Conservation (phyloP, 2,888 invertebrate species). For the Sylvicola cinctus region DNA sequence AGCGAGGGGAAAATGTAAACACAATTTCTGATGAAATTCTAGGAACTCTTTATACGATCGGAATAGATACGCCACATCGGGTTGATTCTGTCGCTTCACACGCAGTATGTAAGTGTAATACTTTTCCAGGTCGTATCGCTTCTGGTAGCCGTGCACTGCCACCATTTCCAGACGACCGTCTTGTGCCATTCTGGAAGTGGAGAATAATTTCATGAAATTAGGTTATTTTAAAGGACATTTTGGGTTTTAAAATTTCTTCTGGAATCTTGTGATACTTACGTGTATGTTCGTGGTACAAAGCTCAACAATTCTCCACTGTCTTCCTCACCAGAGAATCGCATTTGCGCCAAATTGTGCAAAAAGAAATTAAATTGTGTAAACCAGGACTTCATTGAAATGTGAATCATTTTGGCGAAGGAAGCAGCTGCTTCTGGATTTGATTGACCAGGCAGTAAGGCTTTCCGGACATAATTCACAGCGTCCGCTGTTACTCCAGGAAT, state of each 20-base stretch:
- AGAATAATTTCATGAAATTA: conserved; percentile 5
- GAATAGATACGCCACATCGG: conserved; percentile 74
- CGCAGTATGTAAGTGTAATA: conserved; percentile 84
- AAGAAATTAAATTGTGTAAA: conserved; percentile 98
- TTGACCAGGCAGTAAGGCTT: conserved; percentile 67
- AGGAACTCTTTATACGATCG: conserved; percentile 93
- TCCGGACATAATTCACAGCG: conserved; percentile 82
- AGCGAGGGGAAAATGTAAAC: conserved; percentile 76
- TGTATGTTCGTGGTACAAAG: conserved; percentile 85
- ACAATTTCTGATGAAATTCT: conserved; percentile 88
- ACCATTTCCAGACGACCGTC: conserved; percentile 78
- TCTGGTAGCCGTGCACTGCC: conserved; percentile 75
- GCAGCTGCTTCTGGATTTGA: conserved; percentile 92
- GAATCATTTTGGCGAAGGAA: conserved; percentile 89
- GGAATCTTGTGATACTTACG: conserved; percentile 35
- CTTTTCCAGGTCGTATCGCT: conserved; percentile 91
- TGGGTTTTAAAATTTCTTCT: conserved; percentile 1
- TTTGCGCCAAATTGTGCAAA: conserved; percentile 86
- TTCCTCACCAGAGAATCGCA: conserved; percentile 78
- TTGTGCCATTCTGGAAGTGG: conserved; percentile 45
- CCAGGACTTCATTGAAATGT: conserved; percentile 78
- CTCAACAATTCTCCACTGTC: conserved; percentile 62
- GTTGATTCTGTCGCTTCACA: conserved; percentile 64
- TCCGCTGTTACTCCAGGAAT: conserved; percentile 81
- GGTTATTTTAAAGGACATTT: conserved; percentile 1